phyloP scores from a whole-genome alignment of 2,888 invertebrate genomes.

The Noctua pronuba region DNA sequence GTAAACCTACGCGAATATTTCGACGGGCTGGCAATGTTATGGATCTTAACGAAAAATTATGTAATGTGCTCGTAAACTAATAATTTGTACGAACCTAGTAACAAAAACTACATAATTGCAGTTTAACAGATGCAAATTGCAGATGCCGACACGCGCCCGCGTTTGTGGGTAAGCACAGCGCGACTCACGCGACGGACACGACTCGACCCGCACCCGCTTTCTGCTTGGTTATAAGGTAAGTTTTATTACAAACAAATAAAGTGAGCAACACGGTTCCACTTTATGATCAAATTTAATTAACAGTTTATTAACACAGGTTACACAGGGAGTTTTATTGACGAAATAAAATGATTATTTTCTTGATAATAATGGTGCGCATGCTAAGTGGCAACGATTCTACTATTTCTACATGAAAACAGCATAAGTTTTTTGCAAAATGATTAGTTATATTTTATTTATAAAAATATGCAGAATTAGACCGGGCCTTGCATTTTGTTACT shows the following conservation, averaged over 20 bases:
- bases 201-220: too few relatives aligned
- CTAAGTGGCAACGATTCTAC: neutral
- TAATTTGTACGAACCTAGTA: too few relatives aligned
- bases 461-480: slow-evolving; percentile 1
- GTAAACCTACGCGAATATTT: too few relatives aligned
- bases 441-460: neutral
- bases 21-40: too few relatives aligned
- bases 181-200: too few relatives aligned
- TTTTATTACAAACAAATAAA: neutral
- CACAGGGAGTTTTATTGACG: slow-evolving; percentile 12
- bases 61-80: too few relatives aligned
- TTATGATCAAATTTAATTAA: slow-evolving; percentile 1
- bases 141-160: too few relatives aligned
- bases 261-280: neutral
- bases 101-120: too few relatives aligned
- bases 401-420: neutral
- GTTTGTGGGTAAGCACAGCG: too few relatives aligned
- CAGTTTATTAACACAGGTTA: slow-evolving; percentile 2
- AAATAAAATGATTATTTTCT: slow-evolving; percentile 2
- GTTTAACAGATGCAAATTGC: too few relatives aligned
- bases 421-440: slow-evolving; percentile 5
- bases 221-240: neutral
- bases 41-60: too few relatives aligned
- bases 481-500: slow-evolving; percentile 1
- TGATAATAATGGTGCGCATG: slow-evolving; percentile 1